Base-by-base conservation (phyloP, 2,888 invertebrate species). In the Polydrusus cervinus region DNA sequence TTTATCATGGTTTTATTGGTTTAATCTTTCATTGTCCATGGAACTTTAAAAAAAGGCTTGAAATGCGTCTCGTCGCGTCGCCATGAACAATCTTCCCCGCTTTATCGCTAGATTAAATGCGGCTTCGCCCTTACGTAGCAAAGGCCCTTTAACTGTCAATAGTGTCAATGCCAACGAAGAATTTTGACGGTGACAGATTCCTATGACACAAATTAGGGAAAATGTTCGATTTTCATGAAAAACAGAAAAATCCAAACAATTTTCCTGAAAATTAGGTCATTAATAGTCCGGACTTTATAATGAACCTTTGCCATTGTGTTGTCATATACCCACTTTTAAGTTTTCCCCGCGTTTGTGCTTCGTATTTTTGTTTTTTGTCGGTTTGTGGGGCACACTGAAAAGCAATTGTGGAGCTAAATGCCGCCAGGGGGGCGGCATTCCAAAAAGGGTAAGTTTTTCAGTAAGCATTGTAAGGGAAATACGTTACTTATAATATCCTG, bases 391-490 rank as follows among this genome's bases (percentile, higher is more conserved):
- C 84, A 84, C 83, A 79, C 84, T 85, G 84, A 82, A 82, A 83
- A 85, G 80, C 76, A 83, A 81, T 82, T 80, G 79, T 69, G 80
- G 78, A 81, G 83, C 85, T 87, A 86, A 85, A 87, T 87, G 87
- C 87, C 85, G 85, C 85, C 85, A 81, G 79, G 83, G 86, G 86
- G 85, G 86, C 85, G 84, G 80, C 80, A 79, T 80, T 80, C 81
- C 78, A 79, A 82, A 82, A 84, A 83, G 85, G 82, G 85, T 85
- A 62, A 70, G 73, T 72, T 20, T 18, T 8, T 30, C 6, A n/a
- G n/a, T 47, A 16, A 47, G 47, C 16, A 5, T n/a, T n/a, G 43
- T 5, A 13, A 9, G n/a, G 1, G 9, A 34, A 34, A 34, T 34
- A n/a, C n/a, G n/a, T n/a, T n/a, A n/a, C n/a, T n/a, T n/a, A n/a